phyloP scores from a whole-genome alignment of 1,140 invertebrate species.

The Maconellicoccus hirsutus region DNA sequence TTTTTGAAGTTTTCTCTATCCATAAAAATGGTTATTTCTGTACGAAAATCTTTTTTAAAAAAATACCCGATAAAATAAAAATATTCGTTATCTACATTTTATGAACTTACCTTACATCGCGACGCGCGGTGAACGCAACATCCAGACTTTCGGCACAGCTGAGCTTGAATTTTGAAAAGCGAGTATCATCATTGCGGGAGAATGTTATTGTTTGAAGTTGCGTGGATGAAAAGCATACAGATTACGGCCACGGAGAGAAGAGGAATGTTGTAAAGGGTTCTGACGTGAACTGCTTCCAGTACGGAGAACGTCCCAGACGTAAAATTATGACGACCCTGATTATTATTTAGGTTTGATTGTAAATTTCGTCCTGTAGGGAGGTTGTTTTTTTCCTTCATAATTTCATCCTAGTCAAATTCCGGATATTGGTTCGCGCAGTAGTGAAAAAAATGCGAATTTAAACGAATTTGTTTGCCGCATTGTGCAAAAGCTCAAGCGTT shows the following conservation, averaged over 20 bases:
- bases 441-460: too few species aligned
- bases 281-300: neutral
- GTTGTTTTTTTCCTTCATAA: too few species aligned
- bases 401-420: too few species aligned
- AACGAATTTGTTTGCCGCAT: too few species aligned
- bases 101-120: neutral
- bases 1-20: too few species aligned
- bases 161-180: slow-evolving; percentile 1
- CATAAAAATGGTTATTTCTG: too few species aligned
- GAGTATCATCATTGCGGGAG: neutral
- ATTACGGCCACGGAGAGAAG: neutral
- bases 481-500: too few species aligned
- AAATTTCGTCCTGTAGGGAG: neutral
- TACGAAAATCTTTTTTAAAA: too few species aligned
- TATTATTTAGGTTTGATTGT: neutral
- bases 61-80: too few species aligned
- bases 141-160: neutral
- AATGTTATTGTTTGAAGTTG: slow-evolving; percentile 2
- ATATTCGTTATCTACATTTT: too few species aligned
- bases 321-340: slow-evolving; percentile 10
- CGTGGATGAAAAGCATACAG: neutral
- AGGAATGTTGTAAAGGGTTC: neutral
- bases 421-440: too few species aligned
- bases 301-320: neutral
- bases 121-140: neutral